Evolutionary conservation across 2,113 vertebrate species (phyloP).

Genomic region (Leptodactylus fuscus): DNA sequence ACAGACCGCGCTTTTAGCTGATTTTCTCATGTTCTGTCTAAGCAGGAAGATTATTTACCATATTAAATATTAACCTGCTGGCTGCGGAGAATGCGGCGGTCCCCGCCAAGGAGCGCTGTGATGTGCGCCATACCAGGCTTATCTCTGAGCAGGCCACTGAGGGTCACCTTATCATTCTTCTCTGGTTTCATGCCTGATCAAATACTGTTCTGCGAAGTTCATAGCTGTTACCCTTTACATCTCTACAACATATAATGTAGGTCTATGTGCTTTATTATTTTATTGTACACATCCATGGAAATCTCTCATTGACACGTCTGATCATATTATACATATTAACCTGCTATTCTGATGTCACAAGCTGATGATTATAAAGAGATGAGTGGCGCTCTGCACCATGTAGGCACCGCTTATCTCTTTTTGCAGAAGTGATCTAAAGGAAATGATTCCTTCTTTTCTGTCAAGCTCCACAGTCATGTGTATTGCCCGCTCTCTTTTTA

Average conservation of each 20-base stretch:
- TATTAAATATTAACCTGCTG: constrained; percentile 50
- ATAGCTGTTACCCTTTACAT: not conserved
- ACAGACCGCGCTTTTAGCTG: not conserved
- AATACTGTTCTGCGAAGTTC: not conserved
- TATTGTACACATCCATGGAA: not conserved
- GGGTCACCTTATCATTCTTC: not conserved
- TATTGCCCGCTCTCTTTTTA: too few species aligned
- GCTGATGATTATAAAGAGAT: too few species aligned
- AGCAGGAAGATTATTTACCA: constrained; percentile 7
- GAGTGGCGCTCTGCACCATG: too few species aligned
- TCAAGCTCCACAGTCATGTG: too few species aligned
- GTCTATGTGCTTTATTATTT: too few species aligned
- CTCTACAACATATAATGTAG: not conserved
- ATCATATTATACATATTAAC: too few species aligned
- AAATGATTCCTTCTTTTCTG: too few species aligned
- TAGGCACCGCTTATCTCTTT: too few species aligned
- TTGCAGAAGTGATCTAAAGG: too few species aligned
- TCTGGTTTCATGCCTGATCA: not conserved
- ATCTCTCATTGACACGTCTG: too few species aligned
- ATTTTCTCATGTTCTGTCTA: not conserved
- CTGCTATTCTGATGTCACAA: too few species aligned
- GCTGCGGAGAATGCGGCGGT: constrained; percentile 2
- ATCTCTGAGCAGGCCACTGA: not conserved
- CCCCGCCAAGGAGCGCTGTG: not conserved
- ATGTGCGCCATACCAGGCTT: constrained; percentile 16